Evolutionary conservation across 2,888 invertebrate species (phyloP), one percentile per base, ranked within the genome.

Genomic region (Helobdella robusta): DNA sequence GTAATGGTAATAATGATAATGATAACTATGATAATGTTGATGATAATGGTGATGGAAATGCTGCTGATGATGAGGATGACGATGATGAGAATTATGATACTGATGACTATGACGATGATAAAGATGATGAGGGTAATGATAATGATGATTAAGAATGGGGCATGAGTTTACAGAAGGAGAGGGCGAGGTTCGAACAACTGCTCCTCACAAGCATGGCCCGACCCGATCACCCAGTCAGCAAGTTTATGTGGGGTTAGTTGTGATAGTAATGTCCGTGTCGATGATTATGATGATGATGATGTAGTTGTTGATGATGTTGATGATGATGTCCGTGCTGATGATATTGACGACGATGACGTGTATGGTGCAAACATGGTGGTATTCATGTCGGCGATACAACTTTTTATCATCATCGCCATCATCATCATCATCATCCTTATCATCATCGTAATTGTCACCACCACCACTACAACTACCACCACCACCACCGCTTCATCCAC

Each of bases 221-320:
- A 40, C 77, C 81, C 3, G 84, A 83, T 0, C 88, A 87, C 75
- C 91, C 80, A 0, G 77, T 81, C 76, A 68, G 84, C 35, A 87
- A 86, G 54, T 93, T 93, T 78, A 83, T 86, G 18, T 91, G 91
- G 89, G 93, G 92, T 70, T 89, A 89, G 81, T 60, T 1, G 18
- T 25, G 48, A 48, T 6, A 18, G 1, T 48, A 48, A 48, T 48
- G n/a, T 48, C 25, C 25, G 25, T 48, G 20, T 46, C 46, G 15
- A 61, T 20, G 25, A n/a, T n/a, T n/a, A n/a, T n/a, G n/a, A n/a
- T n/a, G n/a, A n/a, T n/a, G n/a, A n/a, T 2, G 1, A 2, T 5
- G 30, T 35, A 4, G n/a, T 11, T 46, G 25, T n/a, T 48, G 48
- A 48, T 11, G 1, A n/a, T 8, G 1, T 18, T 18, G 48, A 18